phyloP scores from a whole-genome alignment of 1,140 invertebrate species.

The Drosophila eugracilis region DNA sequence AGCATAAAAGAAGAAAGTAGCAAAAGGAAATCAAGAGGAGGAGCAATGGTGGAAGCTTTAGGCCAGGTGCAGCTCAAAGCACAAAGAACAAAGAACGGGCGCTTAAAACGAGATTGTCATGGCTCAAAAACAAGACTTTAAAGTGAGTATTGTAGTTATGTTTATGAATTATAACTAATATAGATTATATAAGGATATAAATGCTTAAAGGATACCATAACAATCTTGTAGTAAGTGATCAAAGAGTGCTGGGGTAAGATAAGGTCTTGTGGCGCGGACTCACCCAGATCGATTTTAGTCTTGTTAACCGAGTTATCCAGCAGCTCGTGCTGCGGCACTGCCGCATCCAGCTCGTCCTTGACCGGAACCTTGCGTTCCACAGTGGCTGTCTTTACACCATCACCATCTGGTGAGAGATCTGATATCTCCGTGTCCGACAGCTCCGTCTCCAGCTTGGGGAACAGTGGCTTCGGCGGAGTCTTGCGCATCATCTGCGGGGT shows the following conservation, averaged over 20 bases:
- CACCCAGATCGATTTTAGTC: slow-evolving; percentile 92
- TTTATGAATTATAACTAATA: no score
- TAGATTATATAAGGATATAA: no score
- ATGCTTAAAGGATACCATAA: slow-evolving; percentile 5
- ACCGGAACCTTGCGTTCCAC: slow-evolving; percentile 90
- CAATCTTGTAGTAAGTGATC: slow-evolving; percentile 12
- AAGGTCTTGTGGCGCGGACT: slow-evolving; percentile 81
- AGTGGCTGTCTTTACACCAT: slow-evolving; percentile 89
- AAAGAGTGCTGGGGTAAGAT: slow-evolving; percentile 8
- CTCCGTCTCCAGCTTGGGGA: slow-evolving; percentile 88
- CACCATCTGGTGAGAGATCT: slow-evolving; percentile 89
- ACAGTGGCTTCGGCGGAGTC: slow-evolving; percentile 89
- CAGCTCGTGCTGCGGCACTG: slow-evolving; percentile 92
- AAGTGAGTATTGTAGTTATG: no score
- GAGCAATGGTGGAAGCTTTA: slow-evolving; percentile 21
- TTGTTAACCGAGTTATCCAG: slow-evolving; percentile 95
- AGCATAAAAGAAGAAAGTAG: slow-evolving; percentile 26
- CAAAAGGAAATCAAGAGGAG: slow-evolving; percentile 21
- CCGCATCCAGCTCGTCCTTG: slow-evolving; percentile 93
- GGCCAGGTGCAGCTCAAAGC: slow-evolving; percentile 38
- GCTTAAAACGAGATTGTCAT: slow-evolving; percentile 2
- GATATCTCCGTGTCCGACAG: slow-evolving; percentile 90
- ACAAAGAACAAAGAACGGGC: slow-evolving; percentile 6
- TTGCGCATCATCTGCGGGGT: slow-evolving; percentile 91
- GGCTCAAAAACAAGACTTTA: background rate